phyloP scores from a whole-genome alignment of 37 sponge, comb jelly and placozoan species.

The Eunapius fragilis region DNA sequence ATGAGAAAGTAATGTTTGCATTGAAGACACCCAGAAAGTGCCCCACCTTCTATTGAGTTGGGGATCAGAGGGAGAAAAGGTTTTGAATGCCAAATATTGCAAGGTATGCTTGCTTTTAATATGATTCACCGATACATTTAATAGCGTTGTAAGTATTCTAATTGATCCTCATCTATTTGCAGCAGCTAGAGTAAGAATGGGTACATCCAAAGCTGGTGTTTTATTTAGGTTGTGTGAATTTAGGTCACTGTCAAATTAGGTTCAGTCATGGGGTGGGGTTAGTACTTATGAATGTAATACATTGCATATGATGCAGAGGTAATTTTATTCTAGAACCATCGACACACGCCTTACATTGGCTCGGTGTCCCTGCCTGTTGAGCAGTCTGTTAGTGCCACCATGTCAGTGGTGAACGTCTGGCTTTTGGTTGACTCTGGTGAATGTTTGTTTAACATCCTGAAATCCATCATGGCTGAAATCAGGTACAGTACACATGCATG shows the following conservation, averaged over 20 bases:
- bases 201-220: too few relatives aligned
- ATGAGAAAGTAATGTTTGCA: not conserved
- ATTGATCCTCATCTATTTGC: too few relatives aligned
- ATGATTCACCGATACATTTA: too few relatives aligned
- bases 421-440: conserved; percentile 28
- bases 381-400: conserved; percentile 29
- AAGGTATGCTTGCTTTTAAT: conserved; percentile 12
- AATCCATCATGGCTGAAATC: conserved; percentile 5
- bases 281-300: not conserved
- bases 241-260: too few relatives aligned
- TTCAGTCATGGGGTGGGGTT: too few relatives aligned
- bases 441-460: conserved; percentile 24
- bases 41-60: conserved; percentile 9
- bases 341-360: conserved; percentile 20
- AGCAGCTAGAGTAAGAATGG: too few relatives aligned
- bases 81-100: conserved; percentile 21
- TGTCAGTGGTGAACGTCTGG: conserved; percentile 30
- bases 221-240: too few relatives aligned
- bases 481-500: conserved; percentile 9
- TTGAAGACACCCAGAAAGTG: too few relatives aligned
- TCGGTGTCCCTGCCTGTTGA: conserved; percentile 9
- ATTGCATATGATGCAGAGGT: not conserved
- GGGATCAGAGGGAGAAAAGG: not conserved
- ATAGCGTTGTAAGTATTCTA: too few relatives aligned
- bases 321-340: conserved; percentile 32